Evolutionary conservation across 2,888 invertebrate genomes (phyloP).

Genomic region (Glaucopsyche alexis): DNA sequence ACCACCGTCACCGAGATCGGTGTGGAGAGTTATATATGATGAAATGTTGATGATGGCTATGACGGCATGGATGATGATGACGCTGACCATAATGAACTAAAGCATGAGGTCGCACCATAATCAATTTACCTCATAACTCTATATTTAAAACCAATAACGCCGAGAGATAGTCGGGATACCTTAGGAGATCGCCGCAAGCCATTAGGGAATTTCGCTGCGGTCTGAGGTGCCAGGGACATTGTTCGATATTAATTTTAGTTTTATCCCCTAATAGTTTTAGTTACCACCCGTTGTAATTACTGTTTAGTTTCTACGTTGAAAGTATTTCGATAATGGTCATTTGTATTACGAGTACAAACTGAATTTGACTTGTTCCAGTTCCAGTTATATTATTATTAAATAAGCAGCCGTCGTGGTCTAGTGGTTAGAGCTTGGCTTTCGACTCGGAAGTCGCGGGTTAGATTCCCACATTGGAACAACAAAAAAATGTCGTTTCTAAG

Average conservation of each 20-base stretch:
- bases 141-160: slow-evolving; percentile 12
- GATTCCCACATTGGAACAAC: too few relatives aligned
- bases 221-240: not conserved
- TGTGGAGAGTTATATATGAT: too few relatives aligned
- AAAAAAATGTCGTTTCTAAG: too few relatives aligned
- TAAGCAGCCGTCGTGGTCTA: too few relatives aligned
- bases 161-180: not conserved
- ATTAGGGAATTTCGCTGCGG: slow-evolving; percentile 32
- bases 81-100: not conserved
- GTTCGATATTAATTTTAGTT: slow-evolving; percentile 17
- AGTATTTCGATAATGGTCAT: not conserved
- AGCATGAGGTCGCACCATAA: not conserved
- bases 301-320: not conserved
- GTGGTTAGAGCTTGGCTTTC: too few relatives aligned
- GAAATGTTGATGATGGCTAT: not conserved
- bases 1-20: too few relatives aligned
- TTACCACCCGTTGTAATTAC: slow-evolving; percentile 5
- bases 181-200: slow-evolving; percentile 27
- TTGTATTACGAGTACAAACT: not conserved
- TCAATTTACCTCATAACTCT: not conserved
- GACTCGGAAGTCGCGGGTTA: too few relatives aligned
- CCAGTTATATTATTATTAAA: too few relatives aligned
- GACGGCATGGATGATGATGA: not conserved
- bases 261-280: slow-evolving; percentile 7
- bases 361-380: not conserved